These are phyloP conservation scores for Neelides sp. DNA, from an alignment of 1,140 invertebrate species.

Conservation along the genomic window DNA sequence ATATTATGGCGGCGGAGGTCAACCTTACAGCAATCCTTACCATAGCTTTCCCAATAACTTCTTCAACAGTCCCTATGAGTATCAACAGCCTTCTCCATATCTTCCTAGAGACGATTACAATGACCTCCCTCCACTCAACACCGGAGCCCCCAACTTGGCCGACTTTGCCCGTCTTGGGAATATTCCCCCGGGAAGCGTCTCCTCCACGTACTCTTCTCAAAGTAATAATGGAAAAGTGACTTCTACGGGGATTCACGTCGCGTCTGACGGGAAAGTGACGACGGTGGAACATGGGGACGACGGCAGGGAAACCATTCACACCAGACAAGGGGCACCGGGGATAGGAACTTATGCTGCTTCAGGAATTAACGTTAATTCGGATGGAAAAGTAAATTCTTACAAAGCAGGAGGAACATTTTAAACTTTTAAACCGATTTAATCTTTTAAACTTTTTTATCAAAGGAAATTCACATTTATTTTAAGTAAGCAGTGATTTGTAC, in stretches of 20 bases:
- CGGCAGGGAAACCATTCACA: not conserved
- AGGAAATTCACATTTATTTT: too few relatives aligned
- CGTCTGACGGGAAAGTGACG: constrained; percentile 10
- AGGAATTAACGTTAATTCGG: constrained; percentile 10
- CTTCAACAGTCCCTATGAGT: not conserved
- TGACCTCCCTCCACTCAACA: not conserved
- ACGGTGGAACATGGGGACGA: constrained; percentile 8
- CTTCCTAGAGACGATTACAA: not conserved
- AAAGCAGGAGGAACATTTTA: constrained; percentile 8
- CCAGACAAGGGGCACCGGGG: not conserved
- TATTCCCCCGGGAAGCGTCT: not conserved
- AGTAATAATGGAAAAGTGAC: not conserved
- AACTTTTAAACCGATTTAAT: too few relatives aligned
- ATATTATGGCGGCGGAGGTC: too few relatives aligned
- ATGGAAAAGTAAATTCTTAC: constrained; percentile 10
- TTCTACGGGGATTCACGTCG: not conserved
- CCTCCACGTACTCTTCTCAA: not conserved
- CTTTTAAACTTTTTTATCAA: too few relatives aligned
- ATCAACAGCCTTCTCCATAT: not conserved
- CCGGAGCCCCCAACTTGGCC: not conserved
- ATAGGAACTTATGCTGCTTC: constrained; percentile 10
- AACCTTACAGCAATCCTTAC: too few relatives aligned
- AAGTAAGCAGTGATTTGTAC: too few relatives aligned
- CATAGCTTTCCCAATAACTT: not conserved
- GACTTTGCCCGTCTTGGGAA: not conserved